A percentile compares a stretch with the other conserved stretches of the same genome.
These are phyloP conservation scores for Siniperca undulata DNA, from an alignment of 2,797 vertebrate genomes.

Conservation along the genomic window DNA sequence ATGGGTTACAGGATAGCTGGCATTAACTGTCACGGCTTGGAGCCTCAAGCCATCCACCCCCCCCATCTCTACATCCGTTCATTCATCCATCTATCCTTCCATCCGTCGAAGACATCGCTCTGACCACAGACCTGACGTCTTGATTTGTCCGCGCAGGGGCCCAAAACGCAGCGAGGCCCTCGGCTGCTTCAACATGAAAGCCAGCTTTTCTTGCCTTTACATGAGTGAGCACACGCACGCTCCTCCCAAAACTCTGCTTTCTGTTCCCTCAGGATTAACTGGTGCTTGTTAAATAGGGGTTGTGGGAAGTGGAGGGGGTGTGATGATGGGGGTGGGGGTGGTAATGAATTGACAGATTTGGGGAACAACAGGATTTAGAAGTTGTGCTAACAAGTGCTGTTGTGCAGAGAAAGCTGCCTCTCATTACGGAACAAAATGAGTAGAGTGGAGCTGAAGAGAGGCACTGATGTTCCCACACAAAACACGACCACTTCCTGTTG, in stretches of 20 bases:
- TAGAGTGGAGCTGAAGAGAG: constrained; percentile 61
- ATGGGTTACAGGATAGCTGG: constrained; percentile 51
- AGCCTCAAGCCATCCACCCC: constrained; percentile 22
- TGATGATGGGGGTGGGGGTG: constrained; percentile 35
- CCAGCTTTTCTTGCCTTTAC: constrained; percentile 48
- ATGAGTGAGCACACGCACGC: constrained; percentile 34
- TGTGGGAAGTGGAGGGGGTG: constrained; percentile 59
- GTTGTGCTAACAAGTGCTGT: constrained; percentile 80
- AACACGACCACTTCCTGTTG: constrained; percentile 21
- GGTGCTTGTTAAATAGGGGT: constrained; percentile 74
- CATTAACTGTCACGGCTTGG: background rate
- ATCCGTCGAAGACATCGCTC: constrained; percentile 3
- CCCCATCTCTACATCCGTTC: background rate
- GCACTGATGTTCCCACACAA: constrained; percentile 53
- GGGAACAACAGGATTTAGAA: constrained; percentile 82
- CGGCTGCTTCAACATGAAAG: constrained; percentile 63
- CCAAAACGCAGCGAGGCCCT: constrained; percentile 29
- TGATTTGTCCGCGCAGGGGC: constrained; percentile 31
- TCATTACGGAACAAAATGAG: constrained; percentile 49
- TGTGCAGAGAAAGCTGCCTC: constrained; percentile 61
- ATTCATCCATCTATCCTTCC: background rate
- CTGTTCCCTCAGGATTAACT: constrained; percentile 76
- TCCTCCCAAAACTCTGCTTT: constrained; percentile 58
- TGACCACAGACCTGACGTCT: constrained; percentile 31
- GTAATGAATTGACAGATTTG: constrained; percentile 74